A percentile compares a stretch with the other conserved stretches of the same genome.
Conservation (phyloP, 2,888 invertebrate species). For the Scrobipalpa costella region DNA sequence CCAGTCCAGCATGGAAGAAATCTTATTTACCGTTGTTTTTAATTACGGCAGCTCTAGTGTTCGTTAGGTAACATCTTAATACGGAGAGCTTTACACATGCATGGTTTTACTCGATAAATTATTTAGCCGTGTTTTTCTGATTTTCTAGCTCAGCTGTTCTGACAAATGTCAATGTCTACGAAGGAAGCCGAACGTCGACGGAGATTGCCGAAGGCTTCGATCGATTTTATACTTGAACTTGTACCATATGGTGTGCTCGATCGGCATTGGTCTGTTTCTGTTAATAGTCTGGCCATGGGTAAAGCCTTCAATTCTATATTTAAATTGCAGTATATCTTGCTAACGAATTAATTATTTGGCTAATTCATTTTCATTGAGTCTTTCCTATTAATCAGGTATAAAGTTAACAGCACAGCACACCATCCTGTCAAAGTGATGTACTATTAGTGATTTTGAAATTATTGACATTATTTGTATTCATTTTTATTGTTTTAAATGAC, state of each 20-base stretch:
- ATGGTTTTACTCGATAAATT: not conserved
- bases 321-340: not conserved
- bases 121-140: not conserved
- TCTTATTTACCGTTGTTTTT: no score
- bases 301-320: not conserved
- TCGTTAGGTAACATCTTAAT: not conserved
- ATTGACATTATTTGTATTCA: no score
- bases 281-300: slow-evolving; percentile 51
- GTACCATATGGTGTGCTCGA: slow-evolving; percentile 44
- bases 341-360: not conserved
- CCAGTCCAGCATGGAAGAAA: no score
- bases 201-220: slow-evolving; percentile 50
- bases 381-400: no score
- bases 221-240: slow-evolving; percentile 70
- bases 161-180: slow-evolving; percentile 49
- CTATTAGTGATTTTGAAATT: no score
- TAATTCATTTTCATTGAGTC: no score
- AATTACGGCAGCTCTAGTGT: not conserved
- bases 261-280: slow-evolving; percentile 46
- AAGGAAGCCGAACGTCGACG: slow-evolving; percentile 45
- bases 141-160: slow-evolving; percentile 27
- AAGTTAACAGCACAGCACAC: no score
- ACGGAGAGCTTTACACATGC: not conserved
- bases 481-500: no score
- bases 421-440: no score